Evolutionary conservation across 1,140 invertebrate genomes (phyloP).

Genomic region (Drosophila jambulina): DNA sequence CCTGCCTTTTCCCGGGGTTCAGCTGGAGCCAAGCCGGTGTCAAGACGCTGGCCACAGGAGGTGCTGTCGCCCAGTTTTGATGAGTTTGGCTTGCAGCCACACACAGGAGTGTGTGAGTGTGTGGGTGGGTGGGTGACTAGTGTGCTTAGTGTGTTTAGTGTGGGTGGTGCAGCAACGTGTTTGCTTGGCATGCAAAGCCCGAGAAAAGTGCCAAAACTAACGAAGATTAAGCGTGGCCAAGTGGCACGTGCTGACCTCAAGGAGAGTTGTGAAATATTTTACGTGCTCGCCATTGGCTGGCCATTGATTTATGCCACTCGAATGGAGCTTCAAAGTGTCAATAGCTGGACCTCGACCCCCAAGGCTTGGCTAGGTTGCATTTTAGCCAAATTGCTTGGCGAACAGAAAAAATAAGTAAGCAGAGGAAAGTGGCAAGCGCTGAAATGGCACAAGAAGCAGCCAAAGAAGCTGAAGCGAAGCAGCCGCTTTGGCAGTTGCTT

Average conservation of each 20-base stretch:
- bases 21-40: constrained; percentile 27
- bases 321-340: constrained; percentile 80
- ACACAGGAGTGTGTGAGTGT: neutral
- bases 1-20: neutral
- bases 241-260: constrained; percentile 78
- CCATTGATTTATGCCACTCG: constrained; percentile 82
- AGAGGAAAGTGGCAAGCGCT: constrained; percentile 9
- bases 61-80: constrained; percentile 59
- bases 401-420: neutral
- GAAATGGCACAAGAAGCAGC: constrained; percentile 7
- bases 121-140: neutral
- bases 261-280: constrained; percentile 74
- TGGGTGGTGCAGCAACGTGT: constrained; percentile 31
- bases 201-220: constrained; percentile 78
- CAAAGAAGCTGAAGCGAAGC: constrained; percentile 13
- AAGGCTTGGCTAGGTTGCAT: constrained; percentile 57
- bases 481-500: constrained; percentile 51
- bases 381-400: constrained; percentile 76
- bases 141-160: neutral
- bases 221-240: constrained; percentile 80
- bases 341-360: constrained; percentile 48
- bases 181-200: constrained; percentile 79
- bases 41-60: constrained; percentile 34
- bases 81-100: constrained; percentile 61
- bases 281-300: constrained; percentile 75